These are phyloP conservation scores for Amphiduros pacificus DNA, from an alignment of 2,888 invertebrate species.

Conservation along the genomic window DNA sequence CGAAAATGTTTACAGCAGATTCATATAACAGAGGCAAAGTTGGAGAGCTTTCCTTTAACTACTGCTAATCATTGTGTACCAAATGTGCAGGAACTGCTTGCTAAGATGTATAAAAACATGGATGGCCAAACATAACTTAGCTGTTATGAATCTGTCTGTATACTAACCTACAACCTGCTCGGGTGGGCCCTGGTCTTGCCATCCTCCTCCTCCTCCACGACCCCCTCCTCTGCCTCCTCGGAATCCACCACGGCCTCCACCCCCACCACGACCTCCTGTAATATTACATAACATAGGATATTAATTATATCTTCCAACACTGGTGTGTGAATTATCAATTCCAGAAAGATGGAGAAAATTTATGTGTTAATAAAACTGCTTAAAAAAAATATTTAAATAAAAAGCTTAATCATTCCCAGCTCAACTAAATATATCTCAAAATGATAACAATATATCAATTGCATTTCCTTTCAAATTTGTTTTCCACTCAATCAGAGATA, in stretches of 20 bases:
- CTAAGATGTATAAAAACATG: neutral
- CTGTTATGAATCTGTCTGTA: neutral
- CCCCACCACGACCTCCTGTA: too few species aligned
- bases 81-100: too few species aligned
- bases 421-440: neutral
- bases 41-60: too few species aligned
- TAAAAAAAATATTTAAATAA: neutral
- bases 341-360: neutral
- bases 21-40: too few species aligned
- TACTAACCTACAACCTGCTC: conserved; percentile 49
- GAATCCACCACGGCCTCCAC: neutral
- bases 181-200: conserved; percentile 50
- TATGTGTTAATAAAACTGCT: neutral
- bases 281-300: too few species aligned
- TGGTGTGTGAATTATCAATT: too few species aligned
- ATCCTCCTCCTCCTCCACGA: conserved; percentile 9
- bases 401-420: neutral
- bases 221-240: conserved; percentile 8
- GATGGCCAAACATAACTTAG: neutral
- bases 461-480: too few species aligned
- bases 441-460: neutral
- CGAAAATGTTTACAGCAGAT: too few species aligned
- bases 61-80: too few species aligned
- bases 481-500: too few species aligned
- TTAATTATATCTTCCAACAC: too few species aligned